Conservation (phyloP, 2,113 vertebrate species). For the Pterocles gutturalis region DNA sequence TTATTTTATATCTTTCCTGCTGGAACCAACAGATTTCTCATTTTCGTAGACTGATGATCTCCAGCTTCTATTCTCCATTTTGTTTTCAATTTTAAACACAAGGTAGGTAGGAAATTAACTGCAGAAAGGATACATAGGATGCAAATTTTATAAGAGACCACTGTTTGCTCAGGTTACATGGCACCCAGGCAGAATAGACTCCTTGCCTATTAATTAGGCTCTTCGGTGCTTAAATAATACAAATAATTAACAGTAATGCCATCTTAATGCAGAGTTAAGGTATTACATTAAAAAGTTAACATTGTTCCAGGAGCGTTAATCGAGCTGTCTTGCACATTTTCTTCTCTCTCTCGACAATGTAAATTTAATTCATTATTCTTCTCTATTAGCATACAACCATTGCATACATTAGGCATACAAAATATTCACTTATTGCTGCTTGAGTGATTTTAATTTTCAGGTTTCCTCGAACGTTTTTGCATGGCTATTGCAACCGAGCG, state of each 20-base stretch:
- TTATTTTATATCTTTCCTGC: neutral
- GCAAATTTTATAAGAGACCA: neutral
- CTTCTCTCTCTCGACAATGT: constrained; percentile 34
- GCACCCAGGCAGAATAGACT: constrained; percentile 41
- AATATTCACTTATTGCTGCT: constrained; percentile 63
- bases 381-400: constrained; percentile 55
- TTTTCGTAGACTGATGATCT: neutral
- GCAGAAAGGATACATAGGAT: neutral
- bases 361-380: constrained; percentile 61
- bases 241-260: constrained; percentile 68
- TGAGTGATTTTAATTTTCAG: constrained; percentile 60
- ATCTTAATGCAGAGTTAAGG: constrained; percentile 34
- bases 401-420: constrained; percentile 60
- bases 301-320: constrained; percentile 35
- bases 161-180: neutral
- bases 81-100: neutral
- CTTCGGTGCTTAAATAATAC: constrained; percentile 56
- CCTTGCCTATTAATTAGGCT: constrained; percentile 40
- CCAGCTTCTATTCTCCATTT: neutral
- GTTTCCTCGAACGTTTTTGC: neutral
- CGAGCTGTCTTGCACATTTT: constrained; percentile 46
- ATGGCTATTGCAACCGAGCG: rapidly evolving
- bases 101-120: neutral
- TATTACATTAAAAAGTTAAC: constrained; percentile 68
- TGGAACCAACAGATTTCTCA: neutral